Percentiles rank a stretch among this genome's conserved stretches.
These are phyloP conservation scores for Stichopus horrens DNA, from an alignment of 53 echinoderm and acorn worm species.

Conservation along the genomic window DNA sequence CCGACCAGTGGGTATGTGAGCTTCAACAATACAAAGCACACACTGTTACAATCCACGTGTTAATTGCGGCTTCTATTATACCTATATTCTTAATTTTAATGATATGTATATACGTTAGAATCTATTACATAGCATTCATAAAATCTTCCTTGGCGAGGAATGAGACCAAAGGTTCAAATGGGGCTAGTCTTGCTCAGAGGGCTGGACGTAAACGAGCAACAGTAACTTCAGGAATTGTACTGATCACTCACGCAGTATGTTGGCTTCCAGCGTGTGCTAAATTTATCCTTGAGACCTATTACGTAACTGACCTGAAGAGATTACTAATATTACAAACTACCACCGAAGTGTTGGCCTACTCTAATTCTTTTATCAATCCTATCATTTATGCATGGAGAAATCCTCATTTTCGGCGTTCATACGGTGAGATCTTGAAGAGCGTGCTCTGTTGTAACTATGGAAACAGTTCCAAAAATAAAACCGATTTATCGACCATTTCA, in stretches of 20 bases:
- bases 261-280: not conserved
- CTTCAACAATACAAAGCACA: slow-evolving; percentile 10
- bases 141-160: not conserved
- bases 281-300: slow-evolving; percentile 8
- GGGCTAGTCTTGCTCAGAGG: not conserved
- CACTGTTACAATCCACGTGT: not conserved
- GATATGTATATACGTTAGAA: not conserved
- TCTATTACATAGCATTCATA: slow-evolving; percentile 7
- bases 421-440: not conserved
- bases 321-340: not conserved
- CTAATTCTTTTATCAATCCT: slow-evolving; percentile 12
- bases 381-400: slow-evolving; percentile 34
- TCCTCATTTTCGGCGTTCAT: not conserved
- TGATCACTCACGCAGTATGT: not conserved
- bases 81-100: not conserved
- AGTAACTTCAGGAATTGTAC: not conserved
- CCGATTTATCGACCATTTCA: too few species aligned
- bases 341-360: not conserved
- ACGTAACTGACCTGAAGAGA: not conserved
- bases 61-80: not conserved
- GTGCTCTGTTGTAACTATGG: not conserved
- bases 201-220: not conserved
- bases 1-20: slow-evolving; percentile 36
- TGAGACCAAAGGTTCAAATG: not conserved
- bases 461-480: too few species aligned